Base-by-base conservation (phyloP, 2,797 vertebrate genomes). In the Sylvilagus floridanus region DNA sequence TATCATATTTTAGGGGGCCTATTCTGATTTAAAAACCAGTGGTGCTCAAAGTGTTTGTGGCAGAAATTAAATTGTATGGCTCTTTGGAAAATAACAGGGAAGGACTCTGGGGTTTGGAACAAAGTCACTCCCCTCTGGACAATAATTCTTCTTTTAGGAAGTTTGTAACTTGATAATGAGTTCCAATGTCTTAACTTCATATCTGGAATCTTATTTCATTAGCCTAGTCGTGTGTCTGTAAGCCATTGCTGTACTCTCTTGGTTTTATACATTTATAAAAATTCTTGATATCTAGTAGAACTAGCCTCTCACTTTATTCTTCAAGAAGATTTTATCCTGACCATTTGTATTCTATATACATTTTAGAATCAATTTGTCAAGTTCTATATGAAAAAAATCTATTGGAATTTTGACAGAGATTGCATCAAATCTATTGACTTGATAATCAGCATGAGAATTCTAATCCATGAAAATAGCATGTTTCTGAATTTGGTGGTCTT, bases 361-460 rank as follows among this genome's bases (percentile, higher is more conserved):
- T 91, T 87, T 95, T 87, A n/a, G 54, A 87, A 81, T 85, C n/a
- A 78, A 78, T 32, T 65, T 69, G 35, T 62, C 13, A 77, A 76
- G 21, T 91, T 85, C 37, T 37, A 68, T 37, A 68, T 68, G 26
- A 86, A 82, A 72, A 90, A 66, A 2, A 65, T 65, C 35, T 72
- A 7, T 24, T 78, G 21, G 7, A 93, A 72, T 52, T 73, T 85
- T 93, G 60, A 68, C 28, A 60, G 52, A 28, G 9, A 60, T 78
- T 62, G 62, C n/a, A 22, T 22, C 57, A 84, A 50, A 84, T 73
- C 47, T 66, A 78, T 32, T 78, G 30, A 84, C 72, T 4, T 32
- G 50, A 62, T 28, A 84, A 65, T 9, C 22, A 50, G 22, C 37
- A 6, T 32, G 26, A 62, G 6, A 21, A 42, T 92, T 82, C n/a